Percentiles rank a stretch among this genome's conserved stretches.
Conservation (phyloP, 2,797 vertebrate genomes). For the Pantherophis alleghaniensis region DNA sequence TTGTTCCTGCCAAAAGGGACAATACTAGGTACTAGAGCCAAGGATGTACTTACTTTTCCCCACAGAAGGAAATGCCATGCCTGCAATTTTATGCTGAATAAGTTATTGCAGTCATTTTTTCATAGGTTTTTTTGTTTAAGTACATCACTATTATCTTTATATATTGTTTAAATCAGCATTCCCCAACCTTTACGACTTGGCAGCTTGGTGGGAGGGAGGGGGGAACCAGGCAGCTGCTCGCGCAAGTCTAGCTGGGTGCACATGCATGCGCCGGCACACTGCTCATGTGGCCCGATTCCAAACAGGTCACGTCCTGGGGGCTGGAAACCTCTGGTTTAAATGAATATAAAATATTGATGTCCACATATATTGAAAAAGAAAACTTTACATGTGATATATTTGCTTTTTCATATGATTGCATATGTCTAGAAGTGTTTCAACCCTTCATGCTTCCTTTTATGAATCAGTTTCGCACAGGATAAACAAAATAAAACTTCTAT, state of each 20-base stretch:
- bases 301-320: too few species aligned
- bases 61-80: not conserved
- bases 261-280: too few species aligned
- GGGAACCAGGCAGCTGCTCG: too few species aligned
- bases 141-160: not conserved
- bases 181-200: too few species aligned
- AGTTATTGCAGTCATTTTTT: not conserved
- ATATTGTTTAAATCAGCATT: not conserved
- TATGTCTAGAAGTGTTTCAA: not conserved
- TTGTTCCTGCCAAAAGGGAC: not conserved
- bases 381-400: not conserved
- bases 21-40: not conserved
- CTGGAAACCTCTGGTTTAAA: not conserved
- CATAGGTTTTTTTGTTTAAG: not conserved
- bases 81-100: not conserved
- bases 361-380: not conserved
- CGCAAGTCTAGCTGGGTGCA: too few species aligned
- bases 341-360: not conserved
- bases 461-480: not conserved
- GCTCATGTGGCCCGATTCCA: too few species aligned
- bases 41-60: not conserved
- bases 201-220: too few species aligned
- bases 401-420: not conserved
- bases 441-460: not conserved
- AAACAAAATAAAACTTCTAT: not conserved